These are phyloP conservation scores for Manduca sexta DNA, from an alignment of 1,140 invertebrate species.

Conservation along the genomic window DNA sequence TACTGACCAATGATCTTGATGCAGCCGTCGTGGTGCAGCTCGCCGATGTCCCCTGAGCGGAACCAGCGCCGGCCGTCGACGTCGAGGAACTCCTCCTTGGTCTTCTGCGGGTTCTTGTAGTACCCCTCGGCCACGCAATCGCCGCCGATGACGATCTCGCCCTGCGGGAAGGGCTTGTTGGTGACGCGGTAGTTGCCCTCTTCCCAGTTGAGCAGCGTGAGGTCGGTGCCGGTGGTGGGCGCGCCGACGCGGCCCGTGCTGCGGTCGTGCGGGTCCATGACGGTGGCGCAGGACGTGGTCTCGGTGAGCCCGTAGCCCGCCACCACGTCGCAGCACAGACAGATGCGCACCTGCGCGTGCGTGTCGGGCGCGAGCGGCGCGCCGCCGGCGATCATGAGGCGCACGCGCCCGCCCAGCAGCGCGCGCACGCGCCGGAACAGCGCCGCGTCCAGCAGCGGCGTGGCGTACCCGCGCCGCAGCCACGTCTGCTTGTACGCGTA, in stretches of 20 bases:
- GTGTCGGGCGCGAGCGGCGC: slow-evolving; percentile 97
- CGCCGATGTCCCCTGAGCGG: slow-evolving; percentile 96
- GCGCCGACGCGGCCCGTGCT: slow-evolving; percentile 89
- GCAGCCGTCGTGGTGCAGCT: slow-evolving; percentile 92
- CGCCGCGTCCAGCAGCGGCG: slow-evolving; percentile 83
- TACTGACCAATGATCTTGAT: slow-evolving; percentile 95
- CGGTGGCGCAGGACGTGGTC: slow-evolving; percentile 93
- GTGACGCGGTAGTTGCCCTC: slow-evolving; percentile 94
- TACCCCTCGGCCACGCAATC: slow-evolving; percentile 94
- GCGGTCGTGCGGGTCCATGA: slow-evolving; percentile 82
- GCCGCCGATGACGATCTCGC: slow-evolving; percentile 95
- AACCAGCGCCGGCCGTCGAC: slow-evolving; percentile 86
- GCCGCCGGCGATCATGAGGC: slow-evolving; percentile 92
- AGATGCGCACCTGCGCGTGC: slow-evolving; percentile 94
- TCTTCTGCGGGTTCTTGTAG: slow-evolving; percentile 92
- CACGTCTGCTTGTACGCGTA: slow-evolving; percentile 93
- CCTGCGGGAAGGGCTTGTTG: slow-evolving; percentile 92
- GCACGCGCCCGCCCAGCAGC: slow-evolving; percentile 89
- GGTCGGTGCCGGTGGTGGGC: slow-evolving; percentile 89
- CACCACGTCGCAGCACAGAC: slow-evolving; percentile 91
- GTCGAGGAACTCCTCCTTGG: slow-evolving; percentile 92
- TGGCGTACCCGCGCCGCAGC: slow-evolving; percentile 87
- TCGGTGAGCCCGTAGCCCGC: slow-evolving; percentile 99
- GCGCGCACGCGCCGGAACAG: slow-evolving; percentile 86
- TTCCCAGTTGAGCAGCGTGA: slow-evolving; percentile 94